These are phyloP conservation scores for Sturnira hondurensis DNA, from an alignment of 2,113 vertebrate species.

Conservation along the genomic window DNA sequence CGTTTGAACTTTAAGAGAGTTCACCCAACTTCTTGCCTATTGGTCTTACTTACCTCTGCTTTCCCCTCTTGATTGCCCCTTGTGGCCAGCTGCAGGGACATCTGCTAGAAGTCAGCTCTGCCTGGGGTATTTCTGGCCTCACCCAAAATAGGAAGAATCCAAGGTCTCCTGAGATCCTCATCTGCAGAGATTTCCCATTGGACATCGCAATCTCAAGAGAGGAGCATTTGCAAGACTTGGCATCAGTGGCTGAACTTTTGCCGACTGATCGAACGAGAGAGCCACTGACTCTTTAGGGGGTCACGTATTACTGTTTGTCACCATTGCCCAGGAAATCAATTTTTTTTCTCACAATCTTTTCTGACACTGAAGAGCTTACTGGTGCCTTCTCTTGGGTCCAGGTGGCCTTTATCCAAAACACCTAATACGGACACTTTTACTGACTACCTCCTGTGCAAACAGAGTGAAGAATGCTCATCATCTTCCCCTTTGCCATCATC, in stretches of 20 bases:
- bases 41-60: background rate
- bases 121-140: slow-evolving; percentile 47
- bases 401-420: background rate
- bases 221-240: background rate
- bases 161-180: background rate
- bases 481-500: no score
- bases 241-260: background rate
- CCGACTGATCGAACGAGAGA: background rate
- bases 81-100: background rate
- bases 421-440: background rate
- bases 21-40: background rate
- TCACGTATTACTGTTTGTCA: background rate
- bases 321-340: background rate
- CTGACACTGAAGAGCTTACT: background rate
- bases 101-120: background rate
- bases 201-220: background rate
- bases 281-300: background rate
- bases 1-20: slow-evolving; percentile 47
- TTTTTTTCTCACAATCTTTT: background rate
- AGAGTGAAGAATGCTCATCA: background rate
- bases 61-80: background rate
- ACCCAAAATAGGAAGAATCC: slow-evolving; percentile 35
- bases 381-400: background rate
- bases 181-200: slow-evolving; percentile 22
- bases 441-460: background rate